phyloP scores from a whole-genome alignment of 2,888 invertebrate genomes.

The Cacoxenus indagator region DNA sequence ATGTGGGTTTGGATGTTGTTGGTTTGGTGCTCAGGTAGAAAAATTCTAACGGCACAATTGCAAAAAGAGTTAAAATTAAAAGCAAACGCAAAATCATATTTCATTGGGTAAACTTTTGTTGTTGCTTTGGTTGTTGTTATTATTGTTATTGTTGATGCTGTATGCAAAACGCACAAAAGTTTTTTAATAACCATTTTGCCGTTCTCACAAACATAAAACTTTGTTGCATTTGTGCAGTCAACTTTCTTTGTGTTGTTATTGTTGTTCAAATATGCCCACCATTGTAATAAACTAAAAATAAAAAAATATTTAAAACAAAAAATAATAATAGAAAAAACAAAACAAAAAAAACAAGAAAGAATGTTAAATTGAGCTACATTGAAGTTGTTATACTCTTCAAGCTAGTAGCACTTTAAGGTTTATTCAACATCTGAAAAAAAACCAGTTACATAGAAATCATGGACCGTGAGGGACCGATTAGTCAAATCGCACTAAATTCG shows the following conservation, averaged over 20 bases:
- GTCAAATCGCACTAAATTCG: too few species aligned
- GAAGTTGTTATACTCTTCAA: too few species aligned
- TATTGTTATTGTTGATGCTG: constrained; percentile 23
- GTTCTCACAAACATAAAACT: constrained; percentile 40
- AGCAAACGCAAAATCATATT: constrained; percentile 64
- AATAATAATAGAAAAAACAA: not conserved
- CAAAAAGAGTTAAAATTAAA: constrained; percentile 63
- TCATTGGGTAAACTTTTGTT: constrained; percentile 59
- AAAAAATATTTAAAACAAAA: constrained; percentile 35
- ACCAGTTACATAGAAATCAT: too few species aligned
- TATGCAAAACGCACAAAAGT: constrained; percentile 61
- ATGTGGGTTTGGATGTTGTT: too few species aligned
- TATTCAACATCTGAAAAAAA: too few species aligned
- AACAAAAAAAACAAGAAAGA: not conserved
- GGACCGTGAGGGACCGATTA: too few species aligned
- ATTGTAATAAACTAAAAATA: constrained; percentile 20
- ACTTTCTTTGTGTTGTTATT: not conserved
- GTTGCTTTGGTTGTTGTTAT: not conserved
- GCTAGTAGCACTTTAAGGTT: too few species aligned
- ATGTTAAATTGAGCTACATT: too few species aligned
- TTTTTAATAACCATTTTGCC: constrained; percentile 62
- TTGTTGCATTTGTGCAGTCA: constrained; percentile 33
- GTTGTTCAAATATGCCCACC: not conserved
- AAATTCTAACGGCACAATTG: constrained; percentile 22
- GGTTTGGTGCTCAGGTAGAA: too few species aligned